Evolutionary conservation across 2,113 vertebrate species (phyloP), one percentile per base, ranked within the genome.

Genomic region (Geococcyx californianus): DNA sequence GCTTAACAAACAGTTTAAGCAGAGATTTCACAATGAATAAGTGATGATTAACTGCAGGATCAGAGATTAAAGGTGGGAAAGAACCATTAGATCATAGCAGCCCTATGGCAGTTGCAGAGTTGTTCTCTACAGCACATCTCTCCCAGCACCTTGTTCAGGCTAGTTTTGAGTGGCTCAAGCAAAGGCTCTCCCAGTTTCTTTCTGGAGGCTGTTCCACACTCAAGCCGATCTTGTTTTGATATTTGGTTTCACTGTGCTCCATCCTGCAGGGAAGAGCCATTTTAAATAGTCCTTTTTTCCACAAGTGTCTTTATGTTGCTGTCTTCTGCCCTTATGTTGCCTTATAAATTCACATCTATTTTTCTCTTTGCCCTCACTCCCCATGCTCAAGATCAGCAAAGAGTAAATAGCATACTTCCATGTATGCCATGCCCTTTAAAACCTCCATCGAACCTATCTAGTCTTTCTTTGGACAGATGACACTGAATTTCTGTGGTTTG

Each of bases 41-140:
- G 23, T 74, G 94, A 96, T 95, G 95, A 96, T 94, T 97, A 97
- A 95, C 87, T 83, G 56, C 36, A 74, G 94, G 89, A 96, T 95
- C 90, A 94, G 89, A 94, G 90, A 96, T 96, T 96, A 97, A 94
- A 93, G 84, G 64, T 77, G 74, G 90, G 75, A 96, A 89, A 87
- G 73, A 88, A 47, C 55, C 82, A 84, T 96, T 96, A 93, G 90
- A 82, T 97, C 97, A 95, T 62, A 84, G 79, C 75, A 89, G 87
- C 91, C 84, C 95, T 82, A 44, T 95, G 95, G 94, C 95, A 87
- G 72, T 69, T 89, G 77, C 70, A 72, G 72, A 86, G 78, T 66
- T 95, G 66, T 91, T 94, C 38, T 18, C 80, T 84, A 18, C 25
- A 33, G 36, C 9, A 10, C 76, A 12, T 95, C 64, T 89, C 80